phyloP scores from a whole-genome alignment of 2,113 vertebrate genomes.

The Microtus montanus region DNA sequence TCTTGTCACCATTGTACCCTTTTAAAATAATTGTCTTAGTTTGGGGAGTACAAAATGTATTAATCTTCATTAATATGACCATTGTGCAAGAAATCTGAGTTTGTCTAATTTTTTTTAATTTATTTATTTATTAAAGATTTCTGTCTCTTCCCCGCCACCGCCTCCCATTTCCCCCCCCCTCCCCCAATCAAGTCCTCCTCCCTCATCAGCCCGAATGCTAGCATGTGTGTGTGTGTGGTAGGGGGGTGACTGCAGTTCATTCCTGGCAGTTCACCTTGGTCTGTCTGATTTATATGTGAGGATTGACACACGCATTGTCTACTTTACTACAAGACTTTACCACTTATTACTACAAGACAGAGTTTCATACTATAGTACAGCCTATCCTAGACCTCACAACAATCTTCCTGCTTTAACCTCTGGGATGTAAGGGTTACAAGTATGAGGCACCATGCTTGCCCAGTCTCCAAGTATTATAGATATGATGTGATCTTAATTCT shows the following conservation, averaged over 20 bases:
- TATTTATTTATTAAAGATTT: too few species aligned
- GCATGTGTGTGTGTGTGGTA: too few species aligned
- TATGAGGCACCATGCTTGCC: background rate
- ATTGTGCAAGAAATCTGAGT: background rate
- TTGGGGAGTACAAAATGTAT: background rate
- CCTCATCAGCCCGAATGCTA: background rate
- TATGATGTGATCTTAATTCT: background rate
- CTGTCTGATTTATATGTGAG: background rate
- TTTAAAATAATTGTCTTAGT: background rate
- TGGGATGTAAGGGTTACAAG: background rate
- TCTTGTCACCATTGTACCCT: background rate
- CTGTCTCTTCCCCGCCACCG: too few species aligned
- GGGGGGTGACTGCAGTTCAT: background rate
- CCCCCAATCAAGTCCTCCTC: too few species aligned
- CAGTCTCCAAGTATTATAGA: background rate
- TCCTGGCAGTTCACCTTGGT: background rate
- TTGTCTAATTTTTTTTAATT: background rate
- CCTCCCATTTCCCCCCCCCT: too few species aligned
- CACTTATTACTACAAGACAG: background rate
- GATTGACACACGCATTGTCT: background rate
- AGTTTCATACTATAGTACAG: background rate
- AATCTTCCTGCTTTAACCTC: background rate
- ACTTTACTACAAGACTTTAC: too few species aligned
- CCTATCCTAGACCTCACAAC: background rate
- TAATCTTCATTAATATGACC: background rate